phyloP scores from a whole-genome alignment of 1,140 invertebrate species.

The Oryzaephilus surinamensis region DNA sequence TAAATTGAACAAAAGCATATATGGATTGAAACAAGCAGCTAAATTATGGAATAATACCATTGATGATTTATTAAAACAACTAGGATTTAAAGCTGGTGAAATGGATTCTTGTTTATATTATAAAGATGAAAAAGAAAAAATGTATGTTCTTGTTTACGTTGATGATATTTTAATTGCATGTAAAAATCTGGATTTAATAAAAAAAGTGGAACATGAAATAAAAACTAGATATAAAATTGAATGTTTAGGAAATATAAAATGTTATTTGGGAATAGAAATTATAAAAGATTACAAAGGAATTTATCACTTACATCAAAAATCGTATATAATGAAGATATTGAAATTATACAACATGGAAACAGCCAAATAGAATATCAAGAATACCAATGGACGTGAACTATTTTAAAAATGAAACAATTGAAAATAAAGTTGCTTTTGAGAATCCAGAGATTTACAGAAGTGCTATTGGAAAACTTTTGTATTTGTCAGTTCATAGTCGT shows the following conservation, averaged over 20 bases:
- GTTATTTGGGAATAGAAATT: slow-evolving; percentile 16
- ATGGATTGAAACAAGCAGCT: slow-evolving; percentile 34
- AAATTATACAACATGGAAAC: slow-evolving; percentile 9
- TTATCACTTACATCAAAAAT: slow-evolving; percentile 9
- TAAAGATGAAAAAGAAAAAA: slow-evolving; percentile 1
- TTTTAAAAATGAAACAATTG: not conserved
- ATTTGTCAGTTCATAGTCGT: slow-evolving; percentile 27
- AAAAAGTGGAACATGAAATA: slow-evolving; percentile 4
- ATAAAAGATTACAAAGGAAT: not conserved
- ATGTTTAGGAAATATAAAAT: not conserved
- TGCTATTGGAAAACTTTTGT: slow-evolving; percentile 34
- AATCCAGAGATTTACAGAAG: slow-evolving; percentile 33
- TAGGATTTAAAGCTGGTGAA: slow-evolving; percentile 16
- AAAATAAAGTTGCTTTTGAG: slow-evolving; percentile 7
- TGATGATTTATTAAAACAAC: slow-evolving; percentile 16
- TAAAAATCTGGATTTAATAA: slow-evolving; percentile 6
- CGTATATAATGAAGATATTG: slow-evolving; percentile 10
- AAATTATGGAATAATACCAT: slow-evolving; percentile 27
- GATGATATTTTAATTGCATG: slow-evolving; percentile 22
- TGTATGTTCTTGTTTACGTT: slow-evolving; percentile 20
- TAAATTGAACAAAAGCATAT: slow-evolving; percentile 31
- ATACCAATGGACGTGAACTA: slow-evolving; percentile 1
- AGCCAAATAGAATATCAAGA: not conserved
- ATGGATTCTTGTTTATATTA: slow-evolving; percentile 26
- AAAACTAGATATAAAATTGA: slow-evolving; percentile 12